Base-by-base conservation (phyloP, 2,113 vertebrate species). In the Saccopteryx bilineata region DNA sequence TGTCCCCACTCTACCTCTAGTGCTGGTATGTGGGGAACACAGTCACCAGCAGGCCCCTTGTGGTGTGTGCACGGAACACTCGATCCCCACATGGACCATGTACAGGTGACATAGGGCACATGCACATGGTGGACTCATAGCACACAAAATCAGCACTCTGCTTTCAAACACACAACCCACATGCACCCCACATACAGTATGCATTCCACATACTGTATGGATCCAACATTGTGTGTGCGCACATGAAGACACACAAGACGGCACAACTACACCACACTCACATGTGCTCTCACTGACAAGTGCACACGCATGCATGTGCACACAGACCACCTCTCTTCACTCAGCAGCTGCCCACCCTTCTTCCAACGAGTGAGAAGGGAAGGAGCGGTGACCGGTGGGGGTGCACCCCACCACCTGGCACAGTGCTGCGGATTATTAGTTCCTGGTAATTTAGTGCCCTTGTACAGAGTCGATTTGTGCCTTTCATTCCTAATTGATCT, bases 361-460 rank as follows among this genome's bases (percentile, higher is more conserved):
- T 93, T 94, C 72, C 75, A 89, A 82, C 86, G 86, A 33, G 87
- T 24, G 74, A 95, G 95, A 96, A 66, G 96, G 93, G 92, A 91
- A 81, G 19, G 11, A 79, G 81, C 54, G 10, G 96, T 95, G 96
- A 95, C 97, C 78, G 23, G 71, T 0, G 13, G 95, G 90, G 90
- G 96, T 97, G 97, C 96, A 96, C 97, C 98, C 96, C 92, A 80
- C 97, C 97, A 98, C 98, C 97, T 97, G 98, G 98, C 97, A 97
- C 96, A 66, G 85, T 92, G 97, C 97, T 97, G 89, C 76, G 96
- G 97, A 97, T 98, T 98, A 98, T 98, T 98, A 98, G 98, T 98
- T 98, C 98, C 98, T 98, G 97, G 97, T 98, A 96, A 98, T 98
- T 98, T 98, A 98, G 97, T 97, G 97, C 96, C 98, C 98, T 97